A percentile compares a stretch with the other conserved stretches of the same genome.
These are phyloP conservation scores for Ammodramus savannarum DNA, from an alignment of 2,113 vertebrate genomes.

Conservation along the genomic window DNA sequence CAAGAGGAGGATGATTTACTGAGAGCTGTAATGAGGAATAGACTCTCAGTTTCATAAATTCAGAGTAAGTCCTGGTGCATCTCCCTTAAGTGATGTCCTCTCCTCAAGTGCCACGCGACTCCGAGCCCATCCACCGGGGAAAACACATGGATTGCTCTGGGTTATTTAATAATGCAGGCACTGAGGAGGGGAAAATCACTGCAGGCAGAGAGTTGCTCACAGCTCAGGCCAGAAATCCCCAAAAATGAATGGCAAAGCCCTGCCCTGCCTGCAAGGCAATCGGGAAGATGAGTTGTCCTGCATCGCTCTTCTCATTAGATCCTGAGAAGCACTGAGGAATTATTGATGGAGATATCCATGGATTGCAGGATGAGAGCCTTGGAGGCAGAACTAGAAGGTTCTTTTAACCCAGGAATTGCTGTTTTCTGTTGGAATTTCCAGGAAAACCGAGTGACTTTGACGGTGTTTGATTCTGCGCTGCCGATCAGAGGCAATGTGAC, in stretches of 20 bases:
- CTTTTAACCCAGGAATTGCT: background rate
- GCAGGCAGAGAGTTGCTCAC: background rate
- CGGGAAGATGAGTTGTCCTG: fast-evolving
- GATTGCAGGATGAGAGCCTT: background rate
- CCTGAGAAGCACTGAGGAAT: background rate
- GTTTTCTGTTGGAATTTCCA: background rate
- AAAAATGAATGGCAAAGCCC: background rate
- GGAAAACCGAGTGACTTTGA: background rate
- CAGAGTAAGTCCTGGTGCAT: background rate
- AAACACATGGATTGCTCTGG: background rate
- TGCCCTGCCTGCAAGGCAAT: fast-evolving
- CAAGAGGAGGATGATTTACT: constrained; percentile 6
- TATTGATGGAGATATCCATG: background rate
- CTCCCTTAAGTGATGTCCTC: background rate
- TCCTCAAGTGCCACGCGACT: background rate
- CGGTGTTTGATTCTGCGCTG: background rate
- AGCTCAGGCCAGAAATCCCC: background rate
- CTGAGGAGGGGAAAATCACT: background rate
- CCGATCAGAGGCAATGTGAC: background rate
- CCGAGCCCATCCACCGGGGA: background rate
- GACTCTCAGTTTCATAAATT: constrained; percentile 35
- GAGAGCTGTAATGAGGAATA: background rate
- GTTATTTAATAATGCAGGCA: background rate
- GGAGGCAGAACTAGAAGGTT: background rate
- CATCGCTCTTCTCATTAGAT: background rate